Evolutionary conservation across 2,113 vertebrate species (phyloP).

Genomic region (Eclectus roratus): DNA sequence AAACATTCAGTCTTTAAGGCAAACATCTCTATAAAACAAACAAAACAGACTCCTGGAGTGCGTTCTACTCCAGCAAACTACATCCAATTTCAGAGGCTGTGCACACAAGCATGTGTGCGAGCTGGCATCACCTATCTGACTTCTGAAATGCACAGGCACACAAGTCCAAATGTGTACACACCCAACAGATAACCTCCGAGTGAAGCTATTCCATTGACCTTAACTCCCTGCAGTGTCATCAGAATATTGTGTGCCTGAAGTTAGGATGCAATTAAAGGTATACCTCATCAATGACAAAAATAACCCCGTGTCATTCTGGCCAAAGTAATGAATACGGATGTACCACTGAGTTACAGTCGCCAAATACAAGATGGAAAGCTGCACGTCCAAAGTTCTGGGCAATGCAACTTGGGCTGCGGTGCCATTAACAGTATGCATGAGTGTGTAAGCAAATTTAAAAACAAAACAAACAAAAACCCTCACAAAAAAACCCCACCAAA

Average conservation of each 20-base stretch:
- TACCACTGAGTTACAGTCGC: neutral
- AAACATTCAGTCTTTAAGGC: neutral
- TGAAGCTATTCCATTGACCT: neutral
- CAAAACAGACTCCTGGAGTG: neutral
- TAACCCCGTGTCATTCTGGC: neutral
- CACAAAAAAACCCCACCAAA: neutral
- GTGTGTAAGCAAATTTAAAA: neutral
- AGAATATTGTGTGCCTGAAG: neutral
- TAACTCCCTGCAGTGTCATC: neutral
- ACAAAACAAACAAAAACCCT: neutral
- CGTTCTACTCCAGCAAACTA: neutral
- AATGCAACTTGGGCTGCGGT: neutral
- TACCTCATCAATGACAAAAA: neutral
- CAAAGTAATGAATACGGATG: neutral
- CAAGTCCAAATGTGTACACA: neutral
- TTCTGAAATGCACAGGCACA: neutral
- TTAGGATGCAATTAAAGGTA: neutral
- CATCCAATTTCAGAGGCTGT: neutral
- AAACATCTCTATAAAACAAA: neutral
- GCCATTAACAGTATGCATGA: neutral
- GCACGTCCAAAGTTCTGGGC: neutral
- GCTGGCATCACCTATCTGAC: neutral
- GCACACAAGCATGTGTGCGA: fast-evolving
- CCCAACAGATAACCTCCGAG: neutral
- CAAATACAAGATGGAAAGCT: neutral